Evolutionary conservation across 2,888 invertebrate species (phyloP).

Genomic region (Mycalesis mineus): DNA sequence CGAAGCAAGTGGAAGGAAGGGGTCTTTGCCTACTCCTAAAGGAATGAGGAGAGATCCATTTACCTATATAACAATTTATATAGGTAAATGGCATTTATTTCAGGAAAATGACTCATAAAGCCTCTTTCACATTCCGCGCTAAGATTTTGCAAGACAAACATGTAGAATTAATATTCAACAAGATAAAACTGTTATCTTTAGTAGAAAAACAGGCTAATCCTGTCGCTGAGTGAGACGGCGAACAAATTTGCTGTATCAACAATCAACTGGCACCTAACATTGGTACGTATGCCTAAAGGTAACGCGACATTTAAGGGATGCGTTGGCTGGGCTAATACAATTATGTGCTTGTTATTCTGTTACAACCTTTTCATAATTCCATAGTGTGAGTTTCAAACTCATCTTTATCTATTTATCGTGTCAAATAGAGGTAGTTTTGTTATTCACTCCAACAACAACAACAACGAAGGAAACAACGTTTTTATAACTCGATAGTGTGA

Average conservation of each 20-base stretch:
- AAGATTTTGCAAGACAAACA: constrained; percentile 52
- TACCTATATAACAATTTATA: no score
- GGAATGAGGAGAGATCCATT: no score
- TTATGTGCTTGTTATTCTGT: no score
- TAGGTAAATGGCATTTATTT: constrained; percentile 1
- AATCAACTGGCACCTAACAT: constrained; percentile 65
- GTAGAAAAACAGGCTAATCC: constrained; percentile 74
- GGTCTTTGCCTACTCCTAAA: no score
- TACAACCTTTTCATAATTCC: no score
- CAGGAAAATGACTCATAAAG: constrained; percentile 26
- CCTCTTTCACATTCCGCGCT: constrained; percentile 27
- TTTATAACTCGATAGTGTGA: no score
- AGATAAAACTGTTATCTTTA: constrained; percentile 67
- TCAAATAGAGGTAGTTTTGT: no score
- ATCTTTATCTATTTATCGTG: no score
- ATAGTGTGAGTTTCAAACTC: no score
- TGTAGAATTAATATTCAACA: constrained; percentile 53
- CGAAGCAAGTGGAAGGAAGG: no score
- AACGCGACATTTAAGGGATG: constrained; percentile 28
- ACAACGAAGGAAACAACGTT: no score
- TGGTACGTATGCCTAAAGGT: constrained; percentile 53
- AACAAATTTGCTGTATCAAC: constrained; percentile 75
- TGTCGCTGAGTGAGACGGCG: constrained; percentile 57
- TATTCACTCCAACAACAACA: no score
- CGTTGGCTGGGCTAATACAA: neutral